These are phyloP conservation scores for Timema cristinae DNA, from an alignment of 2,888 invertebrate species.

Conservation along the genomic window DNA sequence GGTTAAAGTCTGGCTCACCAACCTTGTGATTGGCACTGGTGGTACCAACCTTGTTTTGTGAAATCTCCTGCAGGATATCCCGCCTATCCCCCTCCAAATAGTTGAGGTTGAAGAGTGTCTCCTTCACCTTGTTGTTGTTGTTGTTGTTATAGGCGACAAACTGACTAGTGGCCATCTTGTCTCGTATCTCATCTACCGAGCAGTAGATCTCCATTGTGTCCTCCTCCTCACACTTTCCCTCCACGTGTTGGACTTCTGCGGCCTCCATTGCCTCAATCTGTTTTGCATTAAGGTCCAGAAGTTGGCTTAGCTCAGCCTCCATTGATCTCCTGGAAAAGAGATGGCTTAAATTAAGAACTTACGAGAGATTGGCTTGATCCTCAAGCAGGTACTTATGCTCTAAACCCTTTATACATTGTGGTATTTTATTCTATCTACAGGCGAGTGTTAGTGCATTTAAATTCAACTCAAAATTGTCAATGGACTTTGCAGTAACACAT, in stretches of 20 bases:
- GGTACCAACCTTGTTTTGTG: slow-evolving; percentile 42
- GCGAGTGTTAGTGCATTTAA: too few relatives aligned
- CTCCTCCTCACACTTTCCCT: slow-evolving; percentile 45
- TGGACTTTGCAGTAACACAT: too few relatives aligned
- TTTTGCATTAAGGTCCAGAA: slow-evolving; percentile 50
- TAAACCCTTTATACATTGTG: too few relatives aligned
- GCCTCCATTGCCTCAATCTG: slow-evolving; percentile 36
- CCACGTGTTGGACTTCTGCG: slow-evolving; percentile 29
- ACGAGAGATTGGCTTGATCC: too few relatives aligned
- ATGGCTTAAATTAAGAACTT: background rate
- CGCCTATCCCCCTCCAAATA: slow-evolving; percentile 44
- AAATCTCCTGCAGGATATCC: slow-evolving; percentile 48
- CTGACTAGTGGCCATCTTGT: too few relatives aligned
- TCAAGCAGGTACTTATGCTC: too few relatives aligned
- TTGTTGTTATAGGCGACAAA: background rate
- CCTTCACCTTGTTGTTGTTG: slow-evolving; percentile 42
- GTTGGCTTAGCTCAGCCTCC: slow-evolving; percentile 53
- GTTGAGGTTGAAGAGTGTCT: slow-evolving; percentile 51
- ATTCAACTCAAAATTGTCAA: too few relatives aligned
- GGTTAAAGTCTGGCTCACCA: too few relatives aligned
- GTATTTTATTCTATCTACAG: too few relatives aligned
- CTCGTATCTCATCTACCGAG: slow-evolving; percentile 57
- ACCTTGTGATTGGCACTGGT: too few relatives aligned
- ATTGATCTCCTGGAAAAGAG: slow-evolving; percentile 46
- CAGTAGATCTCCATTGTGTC: slow-evolving; percentile 62